Base-by-base conservation (phyloP, 2,888 invertebrate species). In the Heliothis peltigera region DNA sequence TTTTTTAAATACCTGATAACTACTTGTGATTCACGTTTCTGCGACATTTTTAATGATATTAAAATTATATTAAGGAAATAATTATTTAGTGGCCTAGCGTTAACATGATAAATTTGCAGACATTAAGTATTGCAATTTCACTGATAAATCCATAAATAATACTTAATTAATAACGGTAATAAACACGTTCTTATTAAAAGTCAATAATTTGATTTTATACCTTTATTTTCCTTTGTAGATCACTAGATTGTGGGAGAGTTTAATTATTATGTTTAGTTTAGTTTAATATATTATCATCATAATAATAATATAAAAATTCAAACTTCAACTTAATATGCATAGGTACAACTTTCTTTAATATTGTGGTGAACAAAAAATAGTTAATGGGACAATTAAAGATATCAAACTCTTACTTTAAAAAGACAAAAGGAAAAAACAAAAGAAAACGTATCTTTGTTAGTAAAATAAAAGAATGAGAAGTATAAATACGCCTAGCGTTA, bases 401-500 rank as follows among this genome's bases (percentile, higher is more conserved):
- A 10, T 10, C 28, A 7, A 28, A 28, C 1, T 1, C 28, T 28
- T 28, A 4, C 4, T 22, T 4, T 4, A 4, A 4, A 22, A 22
- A 25, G 25, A 6, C 32, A 32, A 47, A 59, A 68, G 15, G 32
- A 59, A 44, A 65, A 51, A 42, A 1, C 19, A 46, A 66, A 1
- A 47, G 19, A 3, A 62, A 39, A 7, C 12, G 51, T 70, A 70
- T 63, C 46, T 70, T 47, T 63, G 52, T 47, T 21, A 60, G 46
- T 39, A 44, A 49, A 64, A n/a, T n/a, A 35, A 8, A 25, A 51
- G 56, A 22, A 44, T 44, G 21, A 17, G 42, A 58, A 55, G 5
- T 17, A 25, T 51, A 73, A 73, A 73, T 76, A 61, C 39, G 60
- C 71, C 76, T 75, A 71, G 32, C 65, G 51, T 18, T 21, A 3